A percentile compares a stretch with the other conserved stretches of the same genome.
Evolutionary conservation across 1,140 invertebrate genomes (phyloP).

Genomic region (Delia radicum): DNA sequence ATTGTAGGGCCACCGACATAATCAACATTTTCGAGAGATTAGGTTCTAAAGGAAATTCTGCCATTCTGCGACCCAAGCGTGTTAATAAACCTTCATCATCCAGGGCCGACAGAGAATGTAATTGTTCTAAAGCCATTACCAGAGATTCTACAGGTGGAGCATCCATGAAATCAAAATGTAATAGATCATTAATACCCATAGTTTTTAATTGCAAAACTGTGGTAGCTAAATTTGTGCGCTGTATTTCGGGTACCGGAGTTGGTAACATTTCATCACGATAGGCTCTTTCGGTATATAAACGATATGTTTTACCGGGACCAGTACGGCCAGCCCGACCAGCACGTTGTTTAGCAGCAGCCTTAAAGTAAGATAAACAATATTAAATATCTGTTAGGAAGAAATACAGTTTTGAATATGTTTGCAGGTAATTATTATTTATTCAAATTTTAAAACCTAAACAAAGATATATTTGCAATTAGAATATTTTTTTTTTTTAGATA

Average conservation of each 20-base stretch:
- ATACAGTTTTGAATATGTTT: too few species aligned
- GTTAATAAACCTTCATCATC: conserved; percentile 97
- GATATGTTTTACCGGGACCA: conserved; percentile 95
- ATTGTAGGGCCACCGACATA: conserved; percentile 98
- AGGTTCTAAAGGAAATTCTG: conserved; percentile 98
- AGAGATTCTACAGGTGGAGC: conserved; percentile 95
- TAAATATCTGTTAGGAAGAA: not conserved
- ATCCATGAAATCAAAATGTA: conserved; percentile 99
- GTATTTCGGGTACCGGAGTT: conserved; percentile 98
- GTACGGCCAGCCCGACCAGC: conserved; percentile 95
- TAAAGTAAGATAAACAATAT: not conserved
- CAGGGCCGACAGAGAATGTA: conserved; percentile 95
- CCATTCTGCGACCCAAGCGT: conserved; percentile 92
- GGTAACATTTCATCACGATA: conserved; percentile 98
- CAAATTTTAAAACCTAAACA: too few species aligned
- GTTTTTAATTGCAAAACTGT: conserved; percentile 96
- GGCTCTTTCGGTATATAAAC: conserved; percentile 97
- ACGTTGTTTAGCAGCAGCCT: conserved; percentile 94
- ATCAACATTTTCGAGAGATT: conserved; percentile 99
- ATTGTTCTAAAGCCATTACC: conserved; percentile 95
- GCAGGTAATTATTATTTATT: too few species aligned
- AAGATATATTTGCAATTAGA: too few species aligned
- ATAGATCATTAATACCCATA: conserved; percentile 99
- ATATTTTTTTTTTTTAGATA: too few species aligned
- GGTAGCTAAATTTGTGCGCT: conserved; percentile 95